Evolutionary conservation across 2,888 invertebrate genomes (phyloP).

Genomic region (Craniophora ligustri): DNA sequence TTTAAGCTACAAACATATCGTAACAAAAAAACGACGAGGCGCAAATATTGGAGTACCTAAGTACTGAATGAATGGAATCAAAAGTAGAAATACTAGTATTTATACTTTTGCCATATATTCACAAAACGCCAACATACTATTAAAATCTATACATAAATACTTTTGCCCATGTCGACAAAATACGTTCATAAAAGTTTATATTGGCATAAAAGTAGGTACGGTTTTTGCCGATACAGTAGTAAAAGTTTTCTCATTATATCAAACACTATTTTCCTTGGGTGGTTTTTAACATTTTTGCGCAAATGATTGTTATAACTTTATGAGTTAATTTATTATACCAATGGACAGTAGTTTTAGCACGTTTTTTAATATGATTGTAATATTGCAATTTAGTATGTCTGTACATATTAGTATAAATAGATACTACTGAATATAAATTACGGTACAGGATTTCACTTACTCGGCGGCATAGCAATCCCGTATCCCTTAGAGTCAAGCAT

Average conservation of each 20-base stretch:
- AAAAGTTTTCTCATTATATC: conserved; percentile 48
- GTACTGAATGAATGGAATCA: no score
- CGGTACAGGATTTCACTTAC: conserved; percentile 90
- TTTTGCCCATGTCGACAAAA: conserved; percentile 18
- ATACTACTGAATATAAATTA: no score
- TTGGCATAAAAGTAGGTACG: conserved; percentile 30
- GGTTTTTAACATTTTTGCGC: conserved; percentile 19
- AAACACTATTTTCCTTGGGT: conserved; percentile 11
- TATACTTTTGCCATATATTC: no score
- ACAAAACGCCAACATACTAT: conserved; percentile 1
- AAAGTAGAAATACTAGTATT: no score
- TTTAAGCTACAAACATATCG: no score
- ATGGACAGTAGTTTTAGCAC: no score
- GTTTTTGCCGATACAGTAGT: conserved; percentile 32
- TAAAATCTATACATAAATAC: conserved; percentile 16
- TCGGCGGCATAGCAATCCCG: conserved; percentile 97
- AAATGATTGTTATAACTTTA: conserved; percentile 18
- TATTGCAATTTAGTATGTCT: no score
- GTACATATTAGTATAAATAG: no score
- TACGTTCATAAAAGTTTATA: conserved; percentile 42
- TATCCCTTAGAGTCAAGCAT: conserved; percentile 98
- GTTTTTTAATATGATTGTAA: no score
- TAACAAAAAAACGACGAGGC: no score
- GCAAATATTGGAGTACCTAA: no score
- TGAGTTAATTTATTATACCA: neutral